Evolutionary conservation across 2,113 vertebrate genomes (phyloP), one percentile per base, ranked within the genome.

Genomic region (Zapus hudsonius): DNA sequence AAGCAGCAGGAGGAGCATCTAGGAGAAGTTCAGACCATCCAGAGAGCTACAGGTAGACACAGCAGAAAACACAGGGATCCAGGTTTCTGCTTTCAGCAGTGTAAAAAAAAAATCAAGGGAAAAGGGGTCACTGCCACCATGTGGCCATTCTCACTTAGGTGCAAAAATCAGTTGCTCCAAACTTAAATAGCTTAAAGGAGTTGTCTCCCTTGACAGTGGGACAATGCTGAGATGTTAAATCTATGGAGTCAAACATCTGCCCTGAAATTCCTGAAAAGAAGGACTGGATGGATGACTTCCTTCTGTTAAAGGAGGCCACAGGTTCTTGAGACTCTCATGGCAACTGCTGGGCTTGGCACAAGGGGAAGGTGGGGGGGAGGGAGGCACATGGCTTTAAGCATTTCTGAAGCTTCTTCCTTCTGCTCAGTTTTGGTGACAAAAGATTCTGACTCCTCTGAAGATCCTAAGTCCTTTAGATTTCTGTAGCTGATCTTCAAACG

Each of bases 111-210:
- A 66, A 20, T 44, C 82, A 78, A 44, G 57, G 61, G n/a, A n/a
- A 84, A 83, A 63, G 42, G 66, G 17, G 27, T 52, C 9, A 3
- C 33, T 52, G 40, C 70, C 16, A 10, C 52, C 42, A n/a, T n/a
- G 38, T 47, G 19, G n/a, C 38, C n/a, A 61, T 66, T 87, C 42
- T 87, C 40, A 70, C 16, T 84, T 75, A 38, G 38, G 33, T 55
- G 72, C 52, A 47, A 90, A 92, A 84, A 59, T 10, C 78, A 93
- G 72, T 81, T 81, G 93, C 90, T 95, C 0, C 0, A 72, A 90
- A 92, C 8, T 0, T 79, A n/a, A 44, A 84, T 85, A 95, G 61
- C 72, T 87, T 97, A 95, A 92, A 96, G 92, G 95, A 96, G 95
- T 93, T 85, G 75, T 94, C 87, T 80, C 23, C 31, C 38, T 91